Conservation (phyloP, 2,888 invertebrate genomes). For the Neria commutata region DNA sequence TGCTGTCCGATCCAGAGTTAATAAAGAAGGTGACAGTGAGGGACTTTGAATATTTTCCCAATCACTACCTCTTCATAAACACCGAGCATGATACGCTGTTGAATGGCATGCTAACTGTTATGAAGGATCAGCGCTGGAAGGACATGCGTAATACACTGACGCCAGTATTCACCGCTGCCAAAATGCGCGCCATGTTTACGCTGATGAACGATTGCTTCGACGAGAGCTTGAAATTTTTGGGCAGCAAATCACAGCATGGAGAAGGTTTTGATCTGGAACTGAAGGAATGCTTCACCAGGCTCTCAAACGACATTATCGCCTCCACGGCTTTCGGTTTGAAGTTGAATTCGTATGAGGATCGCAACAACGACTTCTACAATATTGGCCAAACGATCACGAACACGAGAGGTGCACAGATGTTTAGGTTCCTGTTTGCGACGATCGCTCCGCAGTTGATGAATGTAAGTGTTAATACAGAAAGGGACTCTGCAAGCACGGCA, state of each 20-base stretch:
- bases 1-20: conserved; percentile 26
- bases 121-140: conserved; percentile 6
- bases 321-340: conserved; percentile 62
- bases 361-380: conserved; percentile 65
- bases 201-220: conserved; percentile 4
- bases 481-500: conserved; percentile 13
- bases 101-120: not conserved
- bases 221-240: conserved; percentile 23
- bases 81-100: not conserved
- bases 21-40: not conserved
- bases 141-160: conserved; percentile 2
- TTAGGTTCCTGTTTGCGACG: conserved; percentile 38
- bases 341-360: conserved; percentile 65
- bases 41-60: conserved; percentile 43
- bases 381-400: conserved; percentile 63
- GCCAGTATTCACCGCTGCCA: conserved; percentile 1
- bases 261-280: conserved; percentile 47
- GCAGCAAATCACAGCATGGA: conserved; percentile 24
- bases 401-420: conserved; percentile 47
- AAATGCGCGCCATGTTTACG: conserved; percentile 6
- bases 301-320: conserved; percentile 61
- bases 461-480: conserved; percentile 29
- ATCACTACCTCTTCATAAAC: conserved; percentile 35
- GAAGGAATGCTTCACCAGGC: conserved; percentile 47
- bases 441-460: conserved; percentile 39